Percentiles rank a stretch among this genome's conserved stretches.
These are phyloP conservation scores for Drosophila ironensis DNA, from an alignment of 1,140 invertebrate genomes.

Conservation along the genomic window DNA sequence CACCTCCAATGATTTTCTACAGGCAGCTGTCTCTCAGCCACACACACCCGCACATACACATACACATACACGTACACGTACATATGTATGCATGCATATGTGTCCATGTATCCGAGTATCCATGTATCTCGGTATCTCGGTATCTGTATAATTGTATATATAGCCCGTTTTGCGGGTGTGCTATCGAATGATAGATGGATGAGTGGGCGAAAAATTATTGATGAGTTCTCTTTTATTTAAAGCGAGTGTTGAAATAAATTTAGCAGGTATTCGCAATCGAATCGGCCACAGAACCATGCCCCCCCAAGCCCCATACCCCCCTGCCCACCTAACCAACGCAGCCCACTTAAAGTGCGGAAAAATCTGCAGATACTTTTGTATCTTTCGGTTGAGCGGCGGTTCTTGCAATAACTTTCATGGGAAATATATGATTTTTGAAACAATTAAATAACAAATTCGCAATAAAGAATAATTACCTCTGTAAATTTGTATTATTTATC, in stretches of 20 bases:
- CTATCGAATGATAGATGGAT: slow-evolving; percentile 41
- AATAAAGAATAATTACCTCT: too few relatives aligned
- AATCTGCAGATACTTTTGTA: too few relatives aligned
- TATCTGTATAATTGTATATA: background rate
- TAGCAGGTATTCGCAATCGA: background rate
- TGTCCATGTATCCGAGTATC: background rate
- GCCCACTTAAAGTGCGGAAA: too few relatives aligned
- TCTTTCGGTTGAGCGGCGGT: too few relatives aligned
- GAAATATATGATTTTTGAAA: too few relatives aligned
- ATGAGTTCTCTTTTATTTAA: slow-evolving; percentile 25
- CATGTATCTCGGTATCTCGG: slow-evolving; percentile 1
- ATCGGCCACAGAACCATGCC: too few relatives aligned
- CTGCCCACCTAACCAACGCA: too few relatives aligned
- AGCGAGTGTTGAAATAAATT: slow-evolving; percentile 16
- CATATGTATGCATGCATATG: background rate
- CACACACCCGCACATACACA: background rate
- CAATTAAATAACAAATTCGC: too few relatives aligned
- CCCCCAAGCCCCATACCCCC: too few relatives aligned
- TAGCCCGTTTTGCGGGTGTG: background rate
- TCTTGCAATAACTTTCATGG: too few relatives aligned
- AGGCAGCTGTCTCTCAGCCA: slow-evolving; percentile 10
- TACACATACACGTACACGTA: background rate
- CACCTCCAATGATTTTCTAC: slow-evolving; percentile 6
- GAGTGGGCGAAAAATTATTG: slow-evolving; percentile 43
- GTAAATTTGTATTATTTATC: too few relatives aligned